phyloP scores from a whole-genome alignment of 2,797 vertebrate species.

The Spinibarbus caldwelli region DNA sequence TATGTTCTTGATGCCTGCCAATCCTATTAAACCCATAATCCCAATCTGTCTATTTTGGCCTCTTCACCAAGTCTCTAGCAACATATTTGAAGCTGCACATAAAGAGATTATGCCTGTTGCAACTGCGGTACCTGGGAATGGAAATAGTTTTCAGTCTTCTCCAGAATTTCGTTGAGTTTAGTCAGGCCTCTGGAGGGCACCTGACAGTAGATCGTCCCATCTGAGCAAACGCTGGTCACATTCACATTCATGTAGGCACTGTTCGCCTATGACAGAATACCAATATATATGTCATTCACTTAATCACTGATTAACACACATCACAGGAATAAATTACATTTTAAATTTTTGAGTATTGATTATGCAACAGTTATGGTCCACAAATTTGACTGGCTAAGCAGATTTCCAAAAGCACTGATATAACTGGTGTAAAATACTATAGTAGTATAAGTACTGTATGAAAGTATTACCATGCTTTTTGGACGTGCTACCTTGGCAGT shows the following conservation, averaged over 20 bases:
- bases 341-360: neutral
- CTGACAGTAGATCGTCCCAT: conserved; percentile 93
- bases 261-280: conserved; percentile 79
- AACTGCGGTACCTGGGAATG: conserved; percentile 80
- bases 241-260: conserved; percentile 87
- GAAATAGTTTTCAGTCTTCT: conserved; percentile 87
- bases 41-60: conserved; percentile 69
- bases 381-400: neutral
- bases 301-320: neutral
- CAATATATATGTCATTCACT: neutral
- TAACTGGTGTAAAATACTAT: too few species aligned
- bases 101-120: neutral
- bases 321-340: too few species aligned
- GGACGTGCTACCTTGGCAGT: neutral
- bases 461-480: neutral
- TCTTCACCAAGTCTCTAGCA: conserved; percentile 46
- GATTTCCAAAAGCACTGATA: neutral
- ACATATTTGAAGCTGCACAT: neutral
- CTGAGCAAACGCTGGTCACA: conserved; percentile 91
- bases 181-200: conserved; percentile 89
- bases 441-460: neutral
- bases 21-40: conserved; percentile 76
- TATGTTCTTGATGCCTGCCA: conserved; percentile 69
- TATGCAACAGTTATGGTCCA: neutral
- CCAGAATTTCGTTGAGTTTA: conserved; percentile 83